These are phyloP conservation scores for Carcina quercana DNA, from an alignment of 2,888 invertebrate species.

Conservation along the genomic window DNA sequence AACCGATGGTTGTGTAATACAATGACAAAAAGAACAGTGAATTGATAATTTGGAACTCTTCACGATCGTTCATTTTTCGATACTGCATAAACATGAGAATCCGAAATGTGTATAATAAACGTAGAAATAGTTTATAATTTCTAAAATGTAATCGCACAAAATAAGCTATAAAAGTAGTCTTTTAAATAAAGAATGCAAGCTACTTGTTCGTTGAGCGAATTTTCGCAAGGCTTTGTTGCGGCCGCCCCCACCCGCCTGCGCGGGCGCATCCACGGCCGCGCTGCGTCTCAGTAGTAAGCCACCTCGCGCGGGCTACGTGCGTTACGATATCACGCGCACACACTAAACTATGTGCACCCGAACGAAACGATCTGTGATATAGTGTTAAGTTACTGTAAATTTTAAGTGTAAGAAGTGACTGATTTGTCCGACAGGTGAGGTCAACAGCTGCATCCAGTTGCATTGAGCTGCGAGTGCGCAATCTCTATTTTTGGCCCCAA, in stretches of 20 bases:
- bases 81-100: too few relatives aligned
- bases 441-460: constrained; percentile 15
- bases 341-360: constrained; percentile 48
- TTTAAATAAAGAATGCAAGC: too few relatives aligned
- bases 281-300: constrained; percentile 39
- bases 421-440: constrained; percentile 38
- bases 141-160: too few relatives aligned
- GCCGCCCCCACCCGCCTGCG: constrained; percentile 31
- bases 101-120: too few relatives aligned
- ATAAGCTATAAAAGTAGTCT: too few relatives aligned
- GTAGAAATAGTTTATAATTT: too few relatives aligned
- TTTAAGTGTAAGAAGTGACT: constrained; percentile 37
- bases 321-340: constrained; percentile 31
- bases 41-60: too few relatives aligned
- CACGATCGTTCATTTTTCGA: too few relatives aligned
- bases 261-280: constrained; percentile 44
- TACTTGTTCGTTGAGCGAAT: constrained; percentile 38
- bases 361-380: constrained; percentile 65
- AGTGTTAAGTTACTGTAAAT: constrained; percentile 59
- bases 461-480: too few relatives aligned
- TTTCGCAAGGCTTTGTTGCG: constrained; percentile 66
- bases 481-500: too few relatives aligned
- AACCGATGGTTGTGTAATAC: too few relatives aligned
- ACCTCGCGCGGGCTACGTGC: constrained; percentile 39
- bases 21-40: too few relatives aligned